phyloP scores from a whole-genome alignment of 2,888 invertebrate species.

The Fragum sueziense region DNA sequence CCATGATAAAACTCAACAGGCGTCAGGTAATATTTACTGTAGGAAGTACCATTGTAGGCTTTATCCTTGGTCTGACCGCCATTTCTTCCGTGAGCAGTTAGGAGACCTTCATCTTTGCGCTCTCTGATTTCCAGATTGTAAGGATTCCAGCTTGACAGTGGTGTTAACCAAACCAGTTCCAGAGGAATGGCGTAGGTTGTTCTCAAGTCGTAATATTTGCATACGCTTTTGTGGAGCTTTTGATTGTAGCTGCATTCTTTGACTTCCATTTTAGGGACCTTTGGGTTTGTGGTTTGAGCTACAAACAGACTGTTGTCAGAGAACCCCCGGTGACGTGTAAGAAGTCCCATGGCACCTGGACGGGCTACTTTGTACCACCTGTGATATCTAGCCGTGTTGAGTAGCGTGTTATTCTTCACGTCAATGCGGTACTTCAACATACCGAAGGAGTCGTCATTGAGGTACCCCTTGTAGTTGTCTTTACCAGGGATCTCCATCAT shows the following conservation, averaged over 20 bases:
- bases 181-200: constrained; percentile 76
- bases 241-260: constrained; percentile 50
- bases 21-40: constrained; percentile 56
- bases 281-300: constrained; percentile 67
- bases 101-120: neutral
- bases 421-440: constrained; percentile 42
- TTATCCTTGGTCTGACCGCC: constrained; percentile 51
- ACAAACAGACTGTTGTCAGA: constrained; percentile 57
- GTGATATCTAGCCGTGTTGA: constrained; percentile 56
- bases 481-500: constrained; percentile 59
- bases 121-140: constrained; percentile 52
- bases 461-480: constrained; percentile 47
- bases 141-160: constrained; percentile 76
- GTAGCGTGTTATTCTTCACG: constrained; percentile 28
- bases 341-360: constrained; percentile 55
- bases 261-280: constrained; percentile 60
- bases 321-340: constrained; percentile 55
- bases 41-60: constrained; percentile 64
- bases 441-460: constrained; percentile 44
- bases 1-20: constrained; percentile 66
- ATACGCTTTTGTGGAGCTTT: constrained; percentile 43
- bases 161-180: constrained; percentile 76
- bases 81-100: constrained; percentile 43
- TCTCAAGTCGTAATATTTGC: constrained; percentile 47
- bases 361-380: constrained; percentile 41